These are phyloP conservation scores for Eurois occulta DNA, from an alignment of 2,888 invertebrate genomes.

Conservation along the genomic window DNA sequence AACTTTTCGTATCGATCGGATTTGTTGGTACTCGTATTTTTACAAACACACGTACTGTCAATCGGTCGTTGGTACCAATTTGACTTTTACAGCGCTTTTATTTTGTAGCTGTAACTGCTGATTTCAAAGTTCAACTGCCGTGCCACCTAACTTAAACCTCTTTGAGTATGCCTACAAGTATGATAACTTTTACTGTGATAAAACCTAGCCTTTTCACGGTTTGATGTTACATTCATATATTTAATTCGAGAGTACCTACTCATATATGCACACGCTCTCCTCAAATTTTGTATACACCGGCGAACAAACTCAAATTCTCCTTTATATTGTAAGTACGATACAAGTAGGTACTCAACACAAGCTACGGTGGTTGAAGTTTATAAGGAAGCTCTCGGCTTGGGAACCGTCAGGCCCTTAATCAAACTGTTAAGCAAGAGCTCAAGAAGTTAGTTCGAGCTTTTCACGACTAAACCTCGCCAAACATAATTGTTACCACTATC, in stretches of 20 bases:
- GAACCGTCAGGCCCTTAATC: conserved; percentile 63
- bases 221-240: background rate
- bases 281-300: background rate
- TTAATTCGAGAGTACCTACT: background rate
- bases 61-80: background rate
- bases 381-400: conserved; percentile 55
- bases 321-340: conserved; percentile 39
- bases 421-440: conserved; percentile 63
- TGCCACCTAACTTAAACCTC: no score
- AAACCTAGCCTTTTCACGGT: background rate
- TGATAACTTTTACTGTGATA: background rate
- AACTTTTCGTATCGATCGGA: conserved; percentile 17
- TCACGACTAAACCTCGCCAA: conserved; percentile 50
- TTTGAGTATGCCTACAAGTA: background rate
- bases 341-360: conserved; percentile 38
- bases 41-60: background rate
- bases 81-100: background rate
- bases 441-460: conserved; percentile 63
- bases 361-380: conserved; percentile 52
- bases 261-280: background rate
- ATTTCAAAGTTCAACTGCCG: background rate
- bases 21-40: background rate
- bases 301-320: conserved; percentile 28
- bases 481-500: conserved; percentile 61
- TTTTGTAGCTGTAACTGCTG: background rate